phyloP scores from a whole-genome alignment of 2,888 invertebrate species.

The Chelonus formosanus region DNA sequence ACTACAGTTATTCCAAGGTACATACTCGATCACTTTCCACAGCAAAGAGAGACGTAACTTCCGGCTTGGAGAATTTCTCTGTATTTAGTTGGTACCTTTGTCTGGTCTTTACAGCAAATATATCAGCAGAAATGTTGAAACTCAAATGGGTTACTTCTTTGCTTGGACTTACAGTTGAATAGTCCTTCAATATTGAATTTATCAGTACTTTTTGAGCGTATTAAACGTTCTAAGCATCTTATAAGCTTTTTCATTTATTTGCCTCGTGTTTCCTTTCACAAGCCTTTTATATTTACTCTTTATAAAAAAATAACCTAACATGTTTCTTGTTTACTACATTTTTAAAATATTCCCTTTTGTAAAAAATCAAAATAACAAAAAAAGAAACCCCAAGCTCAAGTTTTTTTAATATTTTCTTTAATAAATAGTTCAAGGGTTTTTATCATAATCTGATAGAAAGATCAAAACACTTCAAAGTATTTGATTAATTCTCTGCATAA shows the following conservation, averaged over 20 bases:
- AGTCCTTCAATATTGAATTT: slow-evolving; percentile 24
- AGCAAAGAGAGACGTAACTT: slow-evolving; percentile 6
- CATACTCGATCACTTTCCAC: slow-evolving; percentile 10
- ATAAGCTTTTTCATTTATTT: neutral
- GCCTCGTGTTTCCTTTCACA: neutral
- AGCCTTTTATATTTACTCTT: neutral
- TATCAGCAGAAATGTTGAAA: slow-evolving; percentile 11
- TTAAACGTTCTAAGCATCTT: slow-evolving; percentile 5
- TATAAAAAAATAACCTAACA: too few species aligned
- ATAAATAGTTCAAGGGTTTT: too few species aligned
- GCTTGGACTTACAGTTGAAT: neutral
- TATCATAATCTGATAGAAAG: too few species aligned
- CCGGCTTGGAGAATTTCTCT: slow-evolving; percentile 16
- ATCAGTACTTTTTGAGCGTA: slow-evolving; percentile 1
- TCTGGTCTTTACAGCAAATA: slow-evolving; percentile 12
- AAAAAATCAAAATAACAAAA: too few species aligned
- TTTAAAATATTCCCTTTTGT: too few species aligned
- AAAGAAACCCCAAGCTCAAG: too few species aligned
- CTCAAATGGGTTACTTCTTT: slow-evolving; percentile 1
- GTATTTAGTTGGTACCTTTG: slow-evolving; percentile 17
- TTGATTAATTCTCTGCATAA: too few species aligned
- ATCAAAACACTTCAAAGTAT: too few species aligned
- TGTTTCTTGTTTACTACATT: too few species aligned
- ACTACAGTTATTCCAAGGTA: slow-evolving; percentile 1
- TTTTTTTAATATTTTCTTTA: too few species aligned